phyloP scores from a whole-genome alignment of 2,113 vertebrate genomes.

The Nematolebias whitei region DNA sequence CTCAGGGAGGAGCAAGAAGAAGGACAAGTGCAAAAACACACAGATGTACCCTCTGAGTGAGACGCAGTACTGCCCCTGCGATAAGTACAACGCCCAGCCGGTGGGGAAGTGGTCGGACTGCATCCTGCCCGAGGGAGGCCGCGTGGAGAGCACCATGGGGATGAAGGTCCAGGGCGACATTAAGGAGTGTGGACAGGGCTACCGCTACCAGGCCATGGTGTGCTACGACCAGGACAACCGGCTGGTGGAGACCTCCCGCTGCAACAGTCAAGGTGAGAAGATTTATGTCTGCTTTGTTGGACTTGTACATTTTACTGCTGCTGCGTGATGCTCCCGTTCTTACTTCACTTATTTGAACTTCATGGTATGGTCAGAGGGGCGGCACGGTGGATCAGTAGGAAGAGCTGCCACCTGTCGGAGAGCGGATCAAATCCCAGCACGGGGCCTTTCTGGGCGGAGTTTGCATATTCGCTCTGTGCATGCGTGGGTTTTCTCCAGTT shows the following conservation, averaged over 20 bases:
- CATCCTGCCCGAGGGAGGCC: constrained; percentile 89
- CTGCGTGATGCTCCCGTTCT: no score
- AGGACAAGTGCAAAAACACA: constrained; percentile 94
- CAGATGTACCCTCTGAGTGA: constrained; percentile 93
- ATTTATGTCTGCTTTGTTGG: rapidly evolving
- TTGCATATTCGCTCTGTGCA: no score
- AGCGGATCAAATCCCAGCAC: no score
- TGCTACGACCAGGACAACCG: constrained; percentile 94
- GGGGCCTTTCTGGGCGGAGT: no score
- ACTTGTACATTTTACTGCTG: neutral
- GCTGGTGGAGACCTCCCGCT: constrained; percentile 91
- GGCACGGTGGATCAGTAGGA: no score
- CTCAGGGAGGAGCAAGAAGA: constrained; percentile 96
- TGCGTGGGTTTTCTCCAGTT: no score
- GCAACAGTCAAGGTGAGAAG: constrained; percentile 92
- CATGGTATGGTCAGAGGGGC: no score
- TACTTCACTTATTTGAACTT: no score
- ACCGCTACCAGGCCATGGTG: constrained; percentile 96
- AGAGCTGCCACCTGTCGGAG: no score
- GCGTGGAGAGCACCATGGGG: constrained; percentile 79
- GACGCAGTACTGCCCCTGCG: constrained; percentile 96
- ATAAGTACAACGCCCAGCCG: constrained; percentile 95
- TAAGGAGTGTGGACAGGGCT: constrained; percentile 95
- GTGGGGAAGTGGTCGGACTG: constrained; percentile 99
- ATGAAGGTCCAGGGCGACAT: constrained; percentile 87